A percentile compares a stretch with the other conserved stretches of the same genome.
Conservation (phyloP, 2,113 vertebrate genomes). For the Acanthochromis polyacanthus region DNA sequence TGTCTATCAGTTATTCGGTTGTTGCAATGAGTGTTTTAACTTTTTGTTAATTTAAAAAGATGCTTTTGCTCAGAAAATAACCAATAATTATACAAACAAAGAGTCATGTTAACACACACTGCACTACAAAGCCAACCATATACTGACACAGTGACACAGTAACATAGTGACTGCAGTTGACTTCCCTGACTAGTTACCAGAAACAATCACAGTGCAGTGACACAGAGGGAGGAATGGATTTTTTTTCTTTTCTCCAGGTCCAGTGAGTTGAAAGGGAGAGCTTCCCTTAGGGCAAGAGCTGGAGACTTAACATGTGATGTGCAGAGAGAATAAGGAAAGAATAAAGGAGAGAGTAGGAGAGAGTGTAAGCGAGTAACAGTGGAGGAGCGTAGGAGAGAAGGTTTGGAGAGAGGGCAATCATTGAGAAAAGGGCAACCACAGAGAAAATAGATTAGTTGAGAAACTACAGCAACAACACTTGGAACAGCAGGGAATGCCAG, state of each 20-base stretch:
- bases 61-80: not conserved
- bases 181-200: conserved; percentile 44
- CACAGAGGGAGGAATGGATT: conserved; percentile 54
- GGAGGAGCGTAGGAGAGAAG: conserved; percentile 74
- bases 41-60: not conserved
- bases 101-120: not conserved
- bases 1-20: not conserved
- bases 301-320: conserved; percentile 51
- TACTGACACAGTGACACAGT: conserved; percentile 73
- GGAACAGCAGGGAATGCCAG: conserved; percentile 25
- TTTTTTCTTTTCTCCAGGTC: conserved; percentile 54
- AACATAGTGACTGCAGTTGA: conserved; percentile 59
- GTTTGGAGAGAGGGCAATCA: conserved; percentile 65
- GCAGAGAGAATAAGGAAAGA: conserved; percentile 50
- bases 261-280: conserved; percentile 58
- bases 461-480: conserved; percentile 35
- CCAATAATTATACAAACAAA: not conserved
- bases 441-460: conserved; percentile 66
- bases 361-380: conserved; percentile 56
- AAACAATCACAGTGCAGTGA: conserved; percentile 49
- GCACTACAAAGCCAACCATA: conserved; percentile 17
- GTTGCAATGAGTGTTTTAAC: not conserved
- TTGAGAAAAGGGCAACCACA: conserved; percentile 70
- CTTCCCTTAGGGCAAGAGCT: conserved; percentile 59
- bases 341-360: conserved; percentile 61